Conservation (phyloP, 2,113 vertebrate genomes). For the Daboia siamensis region DNA sequence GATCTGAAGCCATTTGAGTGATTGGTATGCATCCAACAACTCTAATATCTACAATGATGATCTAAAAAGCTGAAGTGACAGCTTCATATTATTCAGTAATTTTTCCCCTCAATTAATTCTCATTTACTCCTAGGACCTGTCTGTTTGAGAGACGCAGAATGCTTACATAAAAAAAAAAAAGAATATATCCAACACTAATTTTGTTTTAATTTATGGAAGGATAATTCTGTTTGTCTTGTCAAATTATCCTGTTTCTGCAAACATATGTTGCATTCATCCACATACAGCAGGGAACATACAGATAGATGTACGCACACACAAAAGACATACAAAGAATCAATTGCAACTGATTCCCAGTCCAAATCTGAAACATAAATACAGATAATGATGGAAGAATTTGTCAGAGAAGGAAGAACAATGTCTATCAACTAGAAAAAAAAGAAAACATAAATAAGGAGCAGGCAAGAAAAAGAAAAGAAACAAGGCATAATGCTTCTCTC, state of each 20-base stretch:
- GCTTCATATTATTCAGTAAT: conserved; percentile 41
- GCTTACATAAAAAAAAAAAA: conserved; percentile 35
- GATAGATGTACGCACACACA: background rate
- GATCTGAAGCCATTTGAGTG: conserved; percentile 23
- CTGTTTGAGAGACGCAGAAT: background rate
- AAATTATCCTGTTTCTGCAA: conserved; percentile 44
- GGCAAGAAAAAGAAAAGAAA: background rate
- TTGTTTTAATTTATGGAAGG: conserved; percentile 54
- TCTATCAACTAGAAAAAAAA: background rate
- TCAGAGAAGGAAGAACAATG: background rate
- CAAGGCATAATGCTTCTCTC: background rate
- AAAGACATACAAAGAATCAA: background rate
- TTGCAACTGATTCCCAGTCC: background rate
- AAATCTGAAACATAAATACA: background rate
- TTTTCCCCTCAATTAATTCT: conserved; percentile 43
- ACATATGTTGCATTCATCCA: conserved; percentile 31
- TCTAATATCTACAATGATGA: conserved; percentile 1
- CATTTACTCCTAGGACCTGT: conserved; percentile 42
- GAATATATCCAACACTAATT: conserved; percentile 40
- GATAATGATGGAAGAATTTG: background rate
- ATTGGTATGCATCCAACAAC: conserved; percentile 6
- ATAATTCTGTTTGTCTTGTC: conserved; percentile 43
- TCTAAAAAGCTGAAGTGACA: conserved; percentile 10
- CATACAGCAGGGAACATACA: conserved; percentile 11
- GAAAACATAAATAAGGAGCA: background rate